Evolutionary conservation across 2,888 invertebrate genomes (phyloP), one percentile per base, ranked within the genome.

Genomic region (Tipula helvola): DNA sequence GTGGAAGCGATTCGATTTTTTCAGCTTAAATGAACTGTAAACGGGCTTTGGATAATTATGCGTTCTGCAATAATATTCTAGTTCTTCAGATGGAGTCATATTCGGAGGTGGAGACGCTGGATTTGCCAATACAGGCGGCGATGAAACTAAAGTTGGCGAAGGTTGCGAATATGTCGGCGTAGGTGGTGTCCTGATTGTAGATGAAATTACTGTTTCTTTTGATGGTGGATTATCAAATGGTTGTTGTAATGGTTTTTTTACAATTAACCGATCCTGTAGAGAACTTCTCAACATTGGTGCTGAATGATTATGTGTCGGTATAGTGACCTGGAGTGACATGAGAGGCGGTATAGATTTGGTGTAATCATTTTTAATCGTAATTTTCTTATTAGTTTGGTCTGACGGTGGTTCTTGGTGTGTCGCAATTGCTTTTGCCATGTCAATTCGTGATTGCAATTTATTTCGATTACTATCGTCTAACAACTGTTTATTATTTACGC

Each of bases 31-130:
- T 5, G 89, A 88, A 44, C 88, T 90, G 57, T 89, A 91, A 0
- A 88, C 88, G 0, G 91, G 91, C 28, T 88, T 87, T 2, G 88
- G 39, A 87, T 89, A 90, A 5, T 28, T 18, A 47, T 36, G 42
- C 3, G 5, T 88, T 2, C 88, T 88, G 87, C 91, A 91, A 87
- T 90, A 91, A 86, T 89, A 89, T 5, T 88, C 88, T 13, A 86
- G 36, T 52, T 86, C 86, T 5, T 84, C 84, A 0, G 36, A 2
- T n/a, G 84, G n/a, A 4, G 84, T 84, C 39, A 84, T 84, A 39
- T 36, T 39, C 1, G 1, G 5, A 39, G 39, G n/a, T 84, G 41
- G 84, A n/a, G 13, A 3, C 13, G 41, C 16, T 84, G 18, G 10
- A 28, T 8, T 71, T 4, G 28, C n/a, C 52, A 52, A 52, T 28